Evolutionary conservation across 2,888 invertebrate species (phyloP), one percentile per base, ranked within the genome.

Genomic region (Brenthis daphne): DNA sequence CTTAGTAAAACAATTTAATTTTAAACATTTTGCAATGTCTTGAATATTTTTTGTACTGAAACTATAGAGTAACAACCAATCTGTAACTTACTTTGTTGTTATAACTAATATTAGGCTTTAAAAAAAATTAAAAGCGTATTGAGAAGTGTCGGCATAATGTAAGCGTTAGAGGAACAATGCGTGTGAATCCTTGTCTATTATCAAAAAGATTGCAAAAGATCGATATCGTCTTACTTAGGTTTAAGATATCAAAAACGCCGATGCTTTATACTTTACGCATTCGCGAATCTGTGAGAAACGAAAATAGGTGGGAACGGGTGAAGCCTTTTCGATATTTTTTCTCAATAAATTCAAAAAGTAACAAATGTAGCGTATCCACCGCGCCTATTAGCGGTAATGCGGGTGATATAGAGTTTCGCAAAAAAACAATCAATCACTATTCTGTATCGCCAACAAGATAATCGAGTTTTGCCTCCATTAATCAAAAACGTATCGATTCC

Each of bases 401-500:
- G 85, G 85, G 85, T 76, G 84, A 70, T 68, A 72, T 67, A 65
- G 83, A 82, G 82, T 73, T 73, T 74, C 75, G 79, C 80, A 80
- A 82, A 81, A 20, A 79, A 80, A 77, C 80, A 78, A 79, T 79
- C 82, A 80, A 83, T 77, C 82, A 77, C 75, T 73, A 79, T 73
- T 73, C 71, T 76, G 75, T 77, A 79, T 85, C 84, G 85, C 85
- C 86, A 87, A 85, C 86, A 85, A 84, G 84, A 83, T 89, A 89
- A 90, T 90, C 89, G 88, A 83, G 83, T 85, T 82, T 81, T 80
- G 77, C 82, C 80, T 78, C 87, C 88, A 90, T 91, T 88, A 88
- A 90, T 90, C 90, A 91, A 87, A 87, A 85, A 82, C 80, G 84
- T 86, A 89, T 88, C 87, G 85, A 87, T 88, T 90, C 89, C 86